Percentiles rank a stretch among this genome's conserved stretches.
Evolutionary conservation across 1,140 invertebrate genomes (phyloP).

Genomic region (Zaprionus capensis): DNA sequence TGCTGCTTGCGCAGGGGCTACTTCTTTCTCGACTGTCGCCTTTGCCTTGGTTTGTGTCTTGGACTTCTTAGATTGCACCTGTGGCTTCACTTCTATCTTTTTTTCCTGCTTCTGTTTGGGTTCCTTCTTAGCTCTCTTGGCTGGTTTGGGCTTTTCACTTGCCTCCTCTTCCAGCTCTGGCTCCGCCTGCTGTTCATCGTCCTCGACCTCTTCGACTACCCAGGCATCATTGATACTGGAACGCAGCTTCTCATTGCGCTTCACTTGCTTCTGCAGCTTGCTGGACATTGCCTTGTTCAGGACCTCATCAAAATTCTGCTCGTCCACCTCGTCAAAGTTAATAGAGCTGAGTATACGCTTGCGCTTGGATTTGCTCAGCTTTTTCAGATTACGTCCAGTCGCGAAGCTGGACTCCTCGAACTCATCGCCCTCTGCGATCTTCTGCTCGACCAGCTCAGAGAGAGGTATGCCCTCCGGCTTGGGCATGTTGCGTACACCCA

Average conservation of each 20-base stretch:
- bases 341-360: constrained; percentile 72
- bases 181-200: not conserved
- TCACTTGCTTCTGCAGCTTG: constrained; percentile 61
- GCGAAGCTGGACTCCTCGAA: constrained; percentile 72
- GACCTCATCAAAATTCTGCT: constrained; percentile 73
- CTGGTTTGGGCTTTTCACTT: constrained; percentile 9
- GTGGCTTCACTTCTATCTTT: constrained; percentile 17
- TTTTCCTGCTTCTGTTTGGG: constrained; percentile 19
- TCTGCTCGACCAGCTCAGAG: constrained; percentile 70
- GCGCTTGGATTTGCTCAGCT: constrained; percentile 78
- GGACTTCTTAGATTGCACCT: constrained; percentile 4
- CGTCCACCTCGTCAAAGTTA: constrained; percentile 76
- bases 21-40: not conserved
- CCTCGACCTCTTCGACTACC: constrained; percentile 70
- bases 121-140: constrained; percentile 17
- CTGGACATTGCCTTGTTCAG: constrained; percentile 63
- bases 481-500: constrained; percentile 86
- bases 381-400: constrained; percentile 70
- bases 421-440: constrained; percentile 65
- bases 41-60: constrained; percentile 20
- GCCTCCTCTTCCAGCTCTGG: constrained; percentile 5
- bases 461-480: constrained; percentile 55
- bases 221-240: constrained; percentile 60
- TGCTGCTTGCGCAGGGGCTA: not conserved
- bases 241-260: constrained; percentile 62